phyloP scores from a whole-genome alignment of 2,888 invertebrate species.

The Scaptomyza parva region DNA sequence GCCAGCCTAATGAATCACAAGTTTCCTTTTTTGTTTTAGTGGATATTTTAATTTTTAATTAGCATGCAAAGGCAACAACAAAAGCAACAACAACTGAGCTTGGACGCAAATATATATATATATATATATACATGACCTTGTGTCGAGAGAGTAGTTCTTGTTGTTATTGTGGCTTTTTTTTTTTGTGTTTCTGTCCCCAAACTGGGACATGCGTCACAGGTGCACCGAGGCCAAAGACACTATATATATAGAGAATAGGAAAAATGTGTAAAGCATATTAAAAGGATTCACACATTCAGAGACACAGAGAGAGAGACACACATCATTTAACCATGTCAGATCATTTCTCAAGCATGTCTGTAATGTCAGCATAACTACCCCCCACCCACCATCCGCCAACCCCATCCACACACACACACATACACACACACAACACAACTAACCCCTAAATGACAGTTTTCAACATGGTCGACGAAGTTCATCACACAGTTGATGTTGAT shows the following conservation, averaged over 20 bases:
- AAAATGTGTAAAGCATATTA: slow-evolving; percentile 69
- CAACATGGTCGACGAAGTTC: slow-evolving; percentile 44
- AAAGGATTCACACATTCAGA: slow-evolving; percentile 67
- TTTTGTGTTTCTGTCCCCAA: slow-evolving; percentile 3
- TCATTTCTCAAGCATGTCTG: slow-evolving; percentile 52
- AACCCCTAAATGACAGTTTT: slow-evolving; percentile 57
- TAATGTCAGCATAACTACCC: slow-evolving; percentile 33
- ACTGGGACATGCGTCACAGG: slow-evolving; percentile 69
- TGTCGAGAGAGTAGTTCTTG: slow-evolving; percentile 54
- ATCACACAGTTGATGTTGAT: slow-evolving; percentile 50
- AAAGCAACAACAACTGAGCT: slow-evolving; percentile 5
- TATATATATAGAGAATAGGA: slow-evolving; percentile 27
- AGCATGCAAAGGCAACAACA: slow-evolving; percentile 62
- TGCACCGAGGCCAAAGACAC: slow-evolving; percentile 52
- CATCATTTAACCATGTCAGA: slow-evolving; percentile 70
- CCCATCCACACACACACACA: too few species aligned
- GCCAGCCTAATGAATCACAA: slow-evolving; percentile 78
- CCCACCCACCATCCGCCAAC: too few species aligned
- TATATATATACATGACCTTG: slow-evolving; percentile 75
- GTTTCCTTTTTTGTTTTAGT: slow-evolving; percentile 60
- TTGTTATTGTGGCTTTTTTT: slow-evolving; percentile 43
- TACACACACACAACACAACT: too few species aligned
- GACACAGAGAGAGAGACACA: slow-evolving; percentile 63
- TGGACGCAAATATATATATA: too few species aligned
- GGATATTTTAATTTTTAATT: slow-evolving; percentile 79